A percentile compares a stretch with the other conserved stretches of the same genome.
Evolutionary conservation across 1,140 invertebrate genomes (phyloP).

Genomic region (Cephus cinctus): DNA sequence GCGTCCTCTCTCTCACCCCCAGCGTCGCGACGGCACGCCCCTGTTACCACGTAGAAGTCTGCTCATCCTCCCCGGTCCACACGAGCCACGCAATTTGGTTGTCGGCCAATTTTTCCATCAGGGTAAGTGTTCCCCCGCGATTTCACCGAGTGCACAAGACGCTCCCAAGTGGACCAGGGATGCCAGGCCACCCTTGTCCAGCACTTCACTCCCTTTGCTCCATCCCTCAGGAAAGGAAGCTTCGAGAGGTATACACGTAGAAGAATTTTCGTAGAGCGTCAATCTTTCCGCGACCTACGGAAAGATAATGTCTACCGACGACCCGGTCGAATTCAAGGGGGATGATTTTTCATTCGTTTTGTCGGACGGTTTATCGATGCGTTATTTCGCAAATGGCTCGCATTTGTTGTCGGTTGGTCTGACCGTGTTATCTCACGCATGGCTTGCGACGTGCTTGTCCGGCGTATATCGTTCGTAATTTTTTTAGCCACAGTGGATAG

Average conservation of each 20-base stretch:
- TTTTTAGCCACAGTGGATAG: no score
- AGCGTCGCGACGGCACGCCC: not conserved
- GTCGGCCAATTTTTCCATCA: constrained; percentile 21
- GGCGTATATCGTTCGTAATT: no score
- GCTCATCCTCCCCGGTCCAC: constrained; percentile 16
- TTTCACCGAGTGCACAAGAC: no score
- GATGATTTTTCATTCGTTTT: constrained; percentile 22
- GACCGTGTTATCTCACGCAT: constrained; percentile 22
- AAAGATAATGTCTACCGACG: no score
- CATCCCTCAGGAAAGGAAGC: not conserved
- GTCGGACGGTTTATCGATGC: constrained; percentile 20
- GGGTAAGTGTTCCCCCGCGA: no score
- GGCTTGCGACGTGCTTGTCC: constrained; percentile 13
- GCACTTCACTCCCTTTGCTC: no score
- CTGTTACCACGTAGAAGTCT: constrained; percentile 1
- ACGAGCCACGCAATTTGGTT: constrained; percentile 28
- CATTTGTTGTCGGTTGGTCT: constrained; percentile 32
- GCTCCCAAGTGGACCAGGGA: no score
- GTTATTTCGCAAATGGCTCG: constrained; percentile 32
- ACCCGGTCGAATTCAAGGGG: no score
- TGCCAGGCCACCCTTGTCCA: no score
- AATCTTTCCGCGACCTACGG: no score
- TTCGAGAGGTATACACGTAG: constrained; percentile 5
- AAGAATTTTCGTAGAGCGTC: constrained; percentile 25
- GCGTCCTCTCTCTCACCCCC: not conserved